Evolutionary conservation across 2,888 invertebrate genomes (phyloP).

Genomic region (Leucophora obtusa): DNA sequence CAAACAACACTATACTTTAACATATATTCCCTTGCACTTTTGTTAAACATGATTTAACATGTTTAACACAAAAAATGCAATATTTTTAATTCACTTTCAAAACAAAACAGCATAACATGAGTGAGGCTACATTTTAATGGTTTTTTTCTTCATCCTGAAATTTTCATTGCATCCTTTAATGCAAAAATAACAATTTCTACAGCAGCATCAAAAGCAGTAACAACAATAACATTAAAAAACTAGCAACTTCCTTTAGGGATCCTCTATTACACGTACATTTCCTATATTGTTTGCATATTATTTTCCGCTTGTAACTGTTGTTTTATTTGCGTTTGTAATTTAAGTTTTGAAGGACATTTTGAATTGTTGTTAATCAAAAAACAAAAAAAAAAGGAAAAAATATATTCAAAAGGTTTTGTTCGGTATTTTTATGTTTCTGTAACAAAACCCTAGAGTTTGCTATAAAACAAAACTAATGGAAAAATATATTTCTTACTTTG

Average conservation of each 20-base stretch:
- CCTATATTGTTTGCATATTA: conserved; percentile 54
- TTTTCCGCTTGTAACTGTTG: conserved; percentile 51
- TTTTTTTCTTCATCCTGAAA: background rate
- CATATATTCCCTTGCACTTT: background rate
- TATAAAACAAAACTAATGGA: conserved; percentile 51
- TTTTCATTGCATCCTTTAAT: background rate
- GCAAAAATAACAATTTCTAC: background rate
- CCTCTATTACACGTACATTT: conserved; percentile 53
- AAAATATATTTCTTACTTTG: conserved; percentile 53
- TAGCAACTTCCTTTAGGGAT: conserved; percentile 57
- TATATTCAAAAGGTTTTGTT: background rate
- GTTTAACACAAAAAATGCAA: background rate
- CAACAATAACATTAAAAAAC: background rate
- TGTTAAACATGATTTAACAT: background rate
- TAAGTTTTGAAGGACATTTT: conserved; percentile 5
- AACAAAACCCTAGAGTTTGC: conserved; percentile 41
- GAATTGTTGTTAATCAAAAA: background rate
- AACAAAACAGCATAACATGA: background rate
- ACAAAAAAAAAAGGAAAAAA: background rate
- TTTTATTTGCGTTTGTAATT: conserved; percentile 28
- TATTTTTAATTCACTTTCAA: background rate
- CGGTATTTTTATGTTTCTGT: background rate
- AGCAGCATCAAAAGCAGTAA: background rate
- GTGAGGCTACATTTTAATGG: background rate
- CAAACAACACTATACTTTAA: no score